Conservation (phyloP, 2,113 vertebrate species). For the Pelusios castaneus region DNA sequence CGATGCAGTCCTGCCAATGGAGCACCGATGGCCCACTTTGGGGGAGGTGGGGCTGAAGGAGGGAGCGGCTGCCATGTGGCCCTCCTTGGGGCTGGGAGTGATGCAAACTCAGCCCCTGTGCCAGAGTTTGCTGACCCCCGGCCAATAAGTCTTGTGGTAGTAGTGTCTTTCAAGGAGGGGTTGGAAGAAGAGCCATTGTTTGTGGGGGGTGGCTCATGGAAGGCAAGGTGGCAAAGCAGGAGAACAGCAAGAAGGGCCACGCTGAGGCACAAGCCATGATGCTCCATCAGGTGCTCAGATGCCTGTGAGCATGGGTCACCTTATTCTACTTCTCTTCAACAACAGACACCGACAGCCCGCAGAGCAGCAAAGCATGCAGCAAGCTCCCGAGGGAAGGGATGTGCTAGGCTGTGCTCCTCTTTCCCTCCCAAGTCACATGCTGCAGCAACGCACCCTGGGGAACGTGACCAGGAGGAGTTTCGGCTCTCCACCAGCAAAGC, state of each 20-base stretch:
- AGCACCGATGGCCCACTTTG: no score
- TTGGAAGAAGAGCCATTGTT: fast-evolving
- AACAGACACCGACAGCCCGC: slow-evolving; percentile 27
- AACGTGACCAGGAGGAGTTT: slow-evolving; percentile 8
- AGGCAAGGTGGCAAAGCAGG: background rate
- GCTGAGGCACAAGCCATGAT: slow-evolving; percentile 1
- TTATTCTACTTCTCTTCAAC: background rate
- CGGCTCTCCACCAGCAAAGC: slow-evolving; percentile 9
- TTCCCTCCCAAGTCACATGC: slow-evolving; percentile 47
- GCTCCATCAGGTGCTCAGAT: slow-evolving; percentile 33
- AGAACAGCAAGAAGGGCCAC: background rate
- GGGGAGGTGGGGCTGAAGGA: no score
- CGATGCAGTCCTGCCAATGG: no score
- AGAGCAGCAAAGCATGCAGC: background rate
- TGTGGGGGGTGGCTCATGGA: background rate
- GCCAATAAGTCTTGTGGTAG: background rate
- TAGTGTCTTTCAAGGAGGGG: background rate
- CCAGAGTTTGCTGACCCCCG: no score
- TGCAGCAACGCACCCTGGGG: background rate
- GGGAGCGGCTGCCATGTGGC: no score
- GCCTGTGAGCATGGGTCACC: slow-evolving; percentile 54
- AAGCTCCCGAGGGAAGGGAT: slow-evolving; percentile 43
- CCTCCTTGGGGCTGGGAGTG: no score
- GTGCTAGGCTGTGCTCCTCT: background rate
- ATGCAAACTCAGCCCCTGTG: no score